These are phyloP conservation scores for Eolophus roseicapilla DNA, from an alignment of 2,113 vertebrate genomes.

Conservation along the genomic window DNA sequence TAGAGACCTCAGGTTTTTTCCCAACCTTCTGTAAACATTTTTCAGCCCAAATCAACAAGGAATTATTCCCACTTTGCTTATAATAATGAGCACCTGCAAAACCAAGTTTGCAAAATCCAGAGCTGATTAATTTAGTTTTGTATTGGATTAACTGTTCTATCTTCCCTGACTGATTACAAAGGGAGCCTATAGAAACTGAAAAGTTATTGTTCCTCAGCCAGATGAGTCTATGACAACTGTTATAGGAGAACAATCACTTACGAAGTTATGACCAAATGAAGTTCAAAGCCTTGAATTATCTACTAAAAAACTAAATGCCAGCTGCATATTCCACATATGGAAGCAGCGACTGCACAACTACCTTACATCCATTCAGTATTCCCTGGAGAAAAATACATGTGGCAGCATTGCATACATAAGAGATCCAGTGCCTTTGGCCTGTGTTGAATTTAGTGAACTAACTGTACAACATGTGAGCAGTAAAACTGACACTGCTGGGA, in stretches of 20 bases:
- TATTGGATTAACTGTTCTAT: not conserved
- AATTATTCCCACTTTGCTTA: not conserved
- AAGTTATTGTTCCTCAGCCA: not conserved
- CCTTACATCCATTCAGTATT: not conserved
- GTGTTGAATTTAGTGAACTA: not conserved
- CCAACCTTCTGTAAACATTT: not conserved
- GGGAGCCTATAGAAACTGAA: not conserved
- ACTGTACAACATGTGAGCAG: not conserved
- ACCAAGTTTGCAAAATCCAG: not conserved
- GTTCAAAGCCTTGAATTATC: conserved; percentile 33
- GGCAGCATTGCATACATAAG: not conserved
- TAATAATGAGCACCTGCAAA: not conserved
- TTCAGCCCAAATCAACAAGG: not conserved
- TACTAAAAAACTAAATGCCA: conserved; percentile 3
- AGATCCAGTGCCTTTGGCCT: not conserved
- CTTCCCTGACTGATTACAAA: not conserved
- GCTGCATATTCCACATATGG: conserved; percentile 28
- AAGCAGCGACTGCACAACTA: not conserved
- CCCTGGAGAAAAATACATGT: not conserved
- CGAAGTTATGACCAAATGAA: not conserved
- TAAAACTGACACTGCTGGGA: not conserved
- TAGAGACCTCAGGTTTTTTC: not conserved
- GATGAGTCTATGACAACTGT: not conserved
- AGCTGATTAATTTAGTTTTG: not conserved
- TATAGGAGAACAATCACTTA: not conserved